These are phyloP conservation scores for Phaenicophaeus curvirostris DNA, from an alignment of 2,797 vertebrate genomes.

Conservation along the genomic window DNA sequence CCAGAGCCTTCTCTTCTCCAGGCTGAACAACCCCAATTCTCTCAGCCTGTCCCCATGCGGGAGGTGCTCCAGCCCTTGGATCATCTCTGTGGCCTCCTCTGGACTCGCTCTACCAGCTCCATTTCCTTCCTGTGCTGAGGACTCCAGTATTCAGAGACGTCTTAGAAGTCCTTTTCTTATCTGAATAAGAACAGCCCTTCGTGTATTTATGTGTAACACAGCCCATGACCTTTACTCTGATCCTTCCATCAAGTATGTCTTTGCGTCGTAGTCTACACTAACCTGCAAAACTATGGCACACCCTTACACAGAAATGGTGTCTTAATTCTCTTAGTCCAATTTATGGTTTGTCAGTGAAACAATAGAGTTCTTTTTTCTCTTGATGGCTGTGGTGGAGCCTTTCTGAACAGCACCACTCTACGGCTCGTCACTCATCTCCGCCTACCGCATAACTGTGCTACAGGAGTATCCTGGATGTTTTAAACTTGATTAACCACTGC, in stretches of 20 bases:
- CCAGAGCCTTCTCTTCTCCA: too few relatives aligned
- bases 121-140: too few relatives aligned
- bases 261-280: background rate
- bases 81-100: too few relatives aligned
- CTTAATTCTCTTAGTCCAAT: background rate
- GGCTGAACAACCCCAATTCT: too few relatives aligned
- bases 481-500: background rate
- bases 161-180: background rate
- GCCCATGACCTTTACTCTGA: background rate
- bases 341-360: background rate
- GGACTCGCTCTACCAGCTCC: too few relatives aligned
- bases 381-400: background rate
- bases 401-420: background rate
- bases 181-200: background rate
- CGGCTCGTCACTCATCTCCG: accelerated
- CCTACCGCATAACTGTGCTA: accelerated
- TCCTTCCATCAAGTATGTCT: background rate
- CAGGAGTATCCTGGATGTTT: background rate
- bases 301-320: background rate
- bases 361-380: background rate
- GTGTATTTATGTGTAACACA: too few relatives aligned
- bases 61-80: too few relatives aligned
- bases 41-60: too few relatives aligned
- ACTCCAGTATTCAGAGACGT: background rate
- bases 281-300: background rate